phyloP scores from a whole-genome alignment of 2,113 vertebrate species.

The Periophthalmus modestus region DNA sequence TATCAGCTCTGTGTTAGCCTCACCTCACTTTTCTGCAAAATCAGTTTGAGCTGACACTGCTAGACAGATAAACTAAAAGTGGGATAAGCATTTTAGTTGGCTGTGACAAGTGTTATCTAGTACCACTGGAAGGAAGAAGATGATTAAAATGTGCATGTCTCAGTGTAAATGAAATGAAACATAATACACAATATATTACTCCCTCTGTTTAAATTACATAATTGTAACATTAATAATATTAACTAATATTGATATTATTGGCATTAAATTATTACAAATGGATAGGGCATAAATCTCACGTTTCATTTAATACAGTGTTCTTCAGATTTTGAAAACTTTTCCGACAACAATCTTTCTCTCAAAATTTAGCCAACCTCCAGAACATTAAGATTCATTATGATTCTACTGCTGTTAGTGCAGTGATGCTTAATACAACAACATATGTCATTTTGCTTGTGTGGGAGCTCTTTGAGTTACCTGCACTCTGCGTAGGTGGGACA shows the following conservation, averaged over 20 bases:
- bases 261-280: background rate
- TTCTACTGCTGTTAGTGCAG: background rate
- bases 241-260: background rate
- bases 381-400: background rate
- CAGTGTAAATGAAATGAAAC: too few species aligned
- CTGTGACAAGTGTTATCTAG: background rate
- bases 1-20: background rate
- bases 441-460: background rate
- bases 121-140: background rate
- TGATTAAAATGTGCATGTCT: too few species aligned
- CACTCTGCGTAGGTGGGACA: conserved; percentile 68
- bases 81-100: background rate
- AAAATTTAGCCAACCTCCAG: background rate
- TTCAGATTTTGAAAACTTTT: too few species aligned
- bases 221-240: too few species aligned
- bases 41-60: background rate
- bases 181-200: too few species aligned
- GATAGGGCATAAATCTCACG: background rate
- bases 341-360: too few species aligned
- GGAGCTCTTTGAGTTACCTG: conserved; percentile 45
- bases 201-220: too few species aligned
- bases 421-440: background rate
- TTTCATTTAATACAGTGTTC: too few species aligned
- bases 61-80: background rate
- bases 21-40: conserved; percentile 1